Evolutionary conservation across 1,140 invertebrate genomes (phyloP), one percentile per base, ranked within the genome.

Genomic region (Caligus rogercresseyi): DNA sequence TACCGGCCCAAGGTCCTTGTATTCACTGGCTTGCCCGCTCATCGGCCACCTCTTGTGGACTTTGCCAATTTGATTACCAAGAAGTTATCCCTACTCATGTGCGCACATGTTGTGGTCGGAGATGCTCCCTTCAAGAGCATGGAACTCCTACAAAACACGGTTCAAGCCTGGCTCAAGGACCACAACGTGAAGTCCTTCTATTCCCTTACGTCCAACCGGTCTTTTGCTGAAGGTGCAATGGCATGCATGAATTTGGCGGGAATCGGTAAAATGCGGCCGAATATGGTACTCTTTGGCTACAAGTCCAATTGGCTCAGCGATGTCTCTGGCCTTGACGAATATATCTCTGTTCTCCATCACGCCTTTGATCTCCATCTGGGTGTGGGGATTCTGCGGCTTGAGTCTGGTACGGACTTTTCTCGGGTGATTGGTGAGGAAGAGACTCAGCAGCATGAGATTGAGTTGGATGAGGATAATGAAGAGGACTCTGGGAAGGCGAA

Each of bases 221-320:
- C 11, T 52, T 64, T 64, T 26, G 25, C 21, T 51, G 53, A 59
- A 18, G 66, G 66, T 15, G 66, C 66, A n/a, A 56, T 51, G 4
- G 52, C 66, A 11, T 63, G 55, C 23, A 74, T 80, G 69, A 76
- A 79, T 70, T 74, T 80, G 26, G 75, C 83, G 1, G 93, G 94
- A 13, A 80, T 97, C 19, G 94, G 94, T 1, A 91, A 92, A 74
- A 78, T 98, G 25, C 78, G 81, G 15, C 93, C 94, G 0, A 98
- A 98, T 72, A 89, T 95, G 25, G 73, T 97, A 20, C 75, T 98
- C 66, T 83, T 98, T 80, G 93, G 93, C 3, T 95, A 86, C 73
- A 96, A 95, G 73, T 78, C 81, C 64, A 81, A 94, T 72, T 97
- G 93, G 92, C 77, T 80, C 65, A 80, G 75, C 71, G 75, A 82